Evolutionary conservation across 1,140 invertebrate species (phyloP), one percentile per base, ranked within the genome.

Genomic region (Drosophila pruinosa): DNA sequence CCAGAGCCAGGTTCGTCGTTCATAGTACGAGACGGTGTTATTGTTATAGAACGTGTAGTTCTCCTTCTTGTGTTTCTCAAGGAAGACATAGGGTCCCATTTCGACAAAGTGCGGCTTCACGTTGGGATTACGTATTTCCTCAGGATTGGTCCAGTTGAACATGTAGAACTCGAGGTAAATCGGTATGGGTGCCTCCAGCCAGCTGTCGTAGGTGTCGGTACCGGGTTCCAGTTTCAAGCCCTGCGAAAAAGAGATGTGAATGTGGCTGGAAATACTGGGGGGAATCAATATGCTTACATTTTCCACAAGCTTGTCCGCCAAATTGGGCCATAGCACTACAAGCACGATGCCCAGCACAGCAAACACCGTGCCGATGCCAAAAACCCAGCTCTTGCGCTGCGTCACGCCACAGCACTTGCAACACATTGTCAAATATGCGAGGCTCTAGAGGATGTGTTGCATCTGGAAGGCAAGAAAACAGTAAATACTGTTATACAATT

Each of bases 141-240:
- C 91, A 0, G 94, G 91, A 91, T 97, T 97, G 0, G 95, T 97
- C 95, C 96, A 97, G 90, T 97, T 97, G 85, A 95, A 97, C 59
- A 97, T 92, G 88, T 95, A 94, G 59, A 97, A 93, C 63, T 95
- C 94, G n/a, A 97, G 93, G 81, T 94, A 95, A 91, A 97, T 94
- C 0, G 96, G 96, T 39, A 97, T 93, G 0, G 95, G 94, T 0
- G 95, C 95, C 73, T 94, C 93, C 71, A 94, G 91, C 96, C 96
- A 97, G 52, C 95, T 92, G 4, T 92, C 65, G 86, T 92, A 96
- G 53, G 93, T 93, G 39, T 92, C 92, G 0, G 95, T 95, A 12
- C 91, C 91, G 10, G 93, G 93, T 12, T 92, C 88, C 56, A 96
- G 78, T 22, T 89, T 89, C 53, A 96, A 89, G 93, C 95, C 92